Percentiles rank a stretch among this genome's conserved stretches.
Evolutionary conservation across 2,797 vertebrate species (phyloP).

Genomic region (Gymnoscopelus braueri): DNA sequence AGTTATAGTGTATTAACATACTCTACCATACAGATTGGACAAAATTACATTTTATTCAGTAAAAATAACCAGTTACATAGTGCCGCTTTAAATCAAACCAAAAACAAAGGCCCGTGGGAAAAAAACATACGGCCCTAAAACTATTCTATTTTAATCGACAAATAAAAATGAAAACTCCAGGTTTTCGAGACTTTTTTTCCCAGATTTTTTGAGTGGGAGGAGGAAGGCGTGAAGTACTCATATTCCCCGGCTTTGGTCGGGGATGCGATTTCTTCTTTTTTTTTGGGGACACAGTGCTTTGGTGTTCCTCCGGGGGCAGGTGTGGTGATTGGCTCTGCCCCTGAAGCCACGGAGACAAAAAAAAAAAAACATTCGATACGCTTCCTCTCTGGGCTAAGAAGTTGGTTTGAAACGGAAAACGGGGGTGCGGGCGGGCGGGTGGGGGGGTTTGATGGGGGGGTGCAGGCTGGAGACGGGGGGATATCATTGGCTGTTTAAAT

Average conservation of each 20-base stretch:
- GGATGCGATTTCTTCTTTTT: conserved; percentile 66
- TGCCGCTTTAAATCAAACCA: too few relatives aligned
- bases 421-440: conserved; percentile 53
- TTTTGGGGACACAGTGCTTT: conserved; percentile 59
- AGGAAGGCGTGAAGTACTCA: conserved; percentile 7
- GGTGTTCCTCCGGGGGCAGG: conserved; percentile 65
- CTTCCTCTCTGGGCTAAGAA: conserved; percentile 69
- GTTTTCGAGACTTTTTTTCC: conserved; percentile 13
- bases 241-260: background rate
- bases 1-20: too few relatives aligned
- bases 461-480: conserved; percentile 67
- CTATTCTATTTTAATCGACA: background rate
- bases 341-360: conserved; percentile 74
- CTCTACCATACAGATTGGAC: too few relatives aligned
- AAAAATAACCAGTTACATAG: too few relatives aligned
- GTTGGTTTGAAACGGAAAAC: conserved; percentile 47
- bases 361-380: conserved; percentile 76
- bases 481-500: conserved; percentile 83
- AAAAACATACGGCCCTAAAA: background rate
- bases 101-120: background rate
- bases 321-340: conserved; percentile 74
- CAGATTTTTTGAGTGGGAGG: conserved; percentile 29
- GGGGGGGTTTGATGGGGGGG: background rate
- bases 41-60: too few relatives aligned
- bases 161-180: background rate